These are phyloP conservation scores for Mus spicilegus DNA, from an alignment of 2,113 vertebrate species.

Conservation along the genomic window DNA sequence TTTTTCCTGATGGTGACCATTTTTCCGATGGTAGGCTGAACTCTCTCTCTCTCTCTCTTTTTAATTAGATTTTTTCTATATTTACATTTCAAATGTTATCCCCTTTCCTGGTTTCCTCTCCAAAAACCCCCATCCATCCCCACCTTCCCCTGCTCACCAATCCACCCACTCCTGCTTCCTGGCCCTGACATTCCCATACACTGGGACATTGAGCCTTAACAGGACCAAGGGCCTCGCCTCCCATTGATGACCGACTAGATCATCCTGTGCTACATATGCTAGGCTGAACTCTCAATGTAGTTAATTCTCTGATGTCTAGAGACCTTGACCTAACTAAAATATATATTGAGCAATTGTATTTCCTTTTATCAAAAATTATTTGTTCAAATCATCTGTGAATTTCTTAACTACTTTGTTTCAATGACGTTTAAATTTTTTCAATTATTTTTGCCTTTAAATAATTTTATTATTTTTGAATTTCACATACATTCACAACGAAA, in stretches of 20 bases:
- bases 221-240: too few species aligned
- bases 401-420: not conserved
- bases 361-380: not conserved
- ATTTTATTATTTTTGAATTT: not conserved
- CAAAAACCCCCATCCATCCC: too few species aligned
- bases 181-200: too few species aligned
- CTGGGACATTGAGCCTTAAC: too few species aligned
- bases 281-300: not conserved
- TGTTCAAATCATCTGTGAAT: not conserved
- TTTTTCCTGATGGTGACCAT: not conserved
- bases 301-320: not conserved
- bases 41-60: too few species aligned
- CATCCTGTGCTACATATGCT: too few species aligned
- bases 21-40: not conserved
- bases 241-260: too few species aligned
- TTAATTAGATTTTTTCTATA: too few species aligned
- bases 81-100: too few species aligned
- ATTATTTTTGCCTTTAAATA: not conserved
- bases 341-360: not conserved
- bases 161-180: too few species aligned
- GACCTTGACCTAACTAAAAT: not conserved
- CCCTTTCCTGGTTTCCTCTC: too few species aligned
- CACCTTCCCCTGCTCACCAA: too few species aligned
- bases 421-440: not conserved
- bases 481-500: not conserved